These are phyloP conservation scores for Lampris megalopsis DNA, from an alignment of 2,113 vertebrate species.

Conservation along the genomic window DNA sequence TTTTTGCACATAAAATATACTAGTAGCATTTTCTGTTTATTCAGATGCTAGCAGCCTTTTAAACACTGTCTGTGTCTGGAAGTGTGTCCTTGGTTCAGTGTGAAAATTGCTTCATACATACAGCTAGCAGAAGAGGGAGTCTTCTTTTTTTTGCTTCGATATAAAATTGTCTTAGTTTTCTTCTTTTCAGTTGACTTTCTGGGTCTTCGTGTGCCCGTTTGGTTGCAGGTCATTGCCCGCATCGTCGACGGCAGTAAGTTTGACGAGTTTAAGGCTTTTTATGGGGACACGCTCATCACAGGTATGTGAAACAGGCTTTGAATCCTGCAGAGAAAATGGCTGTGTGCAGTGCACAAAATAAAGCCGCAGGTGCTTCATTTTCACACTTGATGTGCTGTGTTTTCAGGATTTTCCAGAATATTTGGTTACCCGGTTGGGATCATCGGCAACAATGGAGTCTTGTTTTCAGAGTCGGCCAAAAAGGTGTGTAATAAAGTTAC, in stretches of 20 bases:
- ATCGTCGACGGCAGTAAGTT: conserved; percentile 98
- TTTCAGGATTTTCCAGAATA: conserved; percentile 94
- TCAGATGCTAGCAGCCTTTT: conserved; percentile 1
- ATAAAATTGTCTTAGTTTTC: neutral
- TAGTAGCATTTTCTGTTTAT: conserved; percentile 7
- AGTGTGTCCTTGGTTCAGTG: no score
- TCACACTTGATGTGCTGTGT: conserved; percentile 22
- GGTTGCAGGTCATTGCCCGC: conserved; percentile 93
- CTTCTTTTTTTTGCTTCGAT: no score
- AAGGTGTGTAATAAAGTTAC: conserved; percentile 84
- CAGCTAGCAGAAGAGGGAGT: no score
- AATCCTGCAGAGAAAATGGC: neutral
- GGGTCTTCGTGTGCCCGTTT: conserved; percentile 3
- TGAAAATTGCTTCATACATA: no score
- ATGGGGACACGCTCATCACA: conserved; percentile 96
- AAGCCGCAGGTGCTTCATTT: neutral
- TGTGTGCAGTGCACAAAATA: neutral
- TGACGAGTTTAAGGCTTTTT: conserved; percentile 97
- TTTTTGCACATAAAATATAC: conserved; percentile 40
- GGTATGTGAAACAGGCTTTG: conserved; percentile 76
- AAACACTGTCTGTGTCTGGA: neutral
- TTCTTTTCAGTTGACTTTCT: neutral
- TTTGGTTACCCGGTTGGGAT: conserved; percentile 97
- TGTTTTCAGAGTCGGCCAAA: conserved; percentile 98
- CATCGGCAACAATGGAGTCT: conserved; percentile 97